Base-by-base conservation (phyloP, 2,888 invertebrate species). In the Ichneumoninae sp. region DNA sequence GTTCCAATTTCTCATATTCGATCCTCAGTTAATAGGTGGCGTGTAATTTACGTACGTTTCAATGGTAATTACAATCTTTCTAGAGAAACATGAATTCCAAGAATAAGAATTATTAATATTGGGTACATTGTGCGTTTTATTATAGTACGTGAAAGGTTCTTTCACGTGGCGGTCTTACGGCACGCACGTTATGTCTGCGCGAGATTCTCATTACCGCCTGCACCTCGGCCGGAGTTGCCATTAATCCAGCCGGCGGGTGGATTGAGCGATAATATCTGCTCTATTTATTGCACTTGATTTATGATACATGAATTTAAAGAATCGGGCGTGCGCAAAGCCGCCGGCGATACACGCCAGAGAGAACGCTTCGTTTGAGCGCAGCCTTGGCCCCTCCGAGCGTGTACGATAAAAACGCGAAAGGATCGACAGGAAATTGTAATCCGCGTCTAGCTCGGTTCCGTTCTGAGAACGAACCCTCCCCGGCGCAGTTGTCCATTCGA, bases 391-490 rank as follows among this genome's bases (percentile, higher is more conserved):
- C n/a, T 30, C 16, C 40, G 19, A 71, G 22, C 47, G 47, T 47
- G 44, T 13, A 62, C 33, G 54, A 40, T 54, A 66, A 47, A 72
- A 26, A 33, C 26, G 40, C 40, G 66, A 72, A 66, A 72, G 79
- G 54, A 40, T 54, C 50, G 66, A 54, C 62, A 36, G 79, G 52
- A 80, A 66, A 74, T 62, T 74, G n/a, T 62, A 40, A 40, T 36
- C 44, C 44, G 10, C 60, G 36, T 47, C 30, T 26, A 60, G 26
- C 26, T 54, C 22, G 16, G 19, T 26, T 30, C 36, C 66, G 83
- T 87, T 85, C 86, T 74, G 70, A 70, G 82, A 88, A 87, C 89
- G 87, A 83, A 81, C 85, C 86, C 83, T 85, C 86, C 83, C 65
- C 69, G 74, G 36, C 26, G 79, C 82, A 19, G 40, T 57, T 54